Evolutionary conservation across 2,797 vertebrate species (phyloP), one percentile per base, ranked within the genome.

Genomic region (Tragelaphus oryx): DNA sequence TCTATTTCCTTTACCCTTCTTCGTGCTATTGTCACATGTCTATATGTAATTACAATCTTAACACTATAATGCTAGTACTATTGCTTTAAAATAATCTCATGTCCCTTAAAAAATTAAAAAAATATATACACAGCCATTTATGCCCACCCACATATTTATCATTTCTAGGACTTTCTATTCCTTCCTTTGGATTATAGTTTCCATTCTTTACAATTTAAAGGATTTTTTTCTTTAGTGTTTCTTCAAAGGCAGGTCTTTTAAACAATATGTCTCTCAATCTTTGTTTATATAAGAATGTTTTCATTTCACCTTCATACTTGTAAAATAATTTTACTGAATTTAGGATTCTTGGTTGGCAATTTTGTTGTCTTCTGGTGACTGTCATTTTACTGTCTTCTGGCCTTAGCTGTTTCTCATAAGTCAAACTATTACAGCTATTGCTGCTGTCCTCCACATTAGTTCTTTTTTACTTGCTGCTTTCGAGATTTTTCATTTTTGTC

Each of bases 71-170:
- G 24, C 18, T 84, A n/a, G 55, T 20, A 33, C 83, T 55, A 78
- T 28, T 85, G 16, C 54, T 85, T 94, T 75, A 74, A 94, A 87
- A 84, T 83, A 92, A 93, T 87, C 17, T 79, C 76, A 89, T 26
- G 5, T 10, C 28, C 22, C 48, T 93, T 62, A 65, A 62, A 89
- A 46, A 81, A 86, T 3, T 82, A 75, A 85, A 57, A 65, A 48
- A 68, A 74, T 76, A 82, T 17, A 87, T 5, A 79, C 0, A 55
- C 1, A 65, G 41, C 24, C 24, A 30, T 95, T 88, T 89, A 71
- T 44, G 76, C 55, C 20, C 12, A 87, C 13, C 20, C 16, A 50
- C 17, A 44, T 89, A 85, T 74, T 55, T 88, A 79, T 18, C 48
- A 54, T 60, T 87, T 91, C 13, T 84, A n/a, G 30, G 60, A 52